Evolutionary conservation across 2,797 vertebrate genomes (phyloP).

Genomic region (Sarcophilus harrisii): DNA sequence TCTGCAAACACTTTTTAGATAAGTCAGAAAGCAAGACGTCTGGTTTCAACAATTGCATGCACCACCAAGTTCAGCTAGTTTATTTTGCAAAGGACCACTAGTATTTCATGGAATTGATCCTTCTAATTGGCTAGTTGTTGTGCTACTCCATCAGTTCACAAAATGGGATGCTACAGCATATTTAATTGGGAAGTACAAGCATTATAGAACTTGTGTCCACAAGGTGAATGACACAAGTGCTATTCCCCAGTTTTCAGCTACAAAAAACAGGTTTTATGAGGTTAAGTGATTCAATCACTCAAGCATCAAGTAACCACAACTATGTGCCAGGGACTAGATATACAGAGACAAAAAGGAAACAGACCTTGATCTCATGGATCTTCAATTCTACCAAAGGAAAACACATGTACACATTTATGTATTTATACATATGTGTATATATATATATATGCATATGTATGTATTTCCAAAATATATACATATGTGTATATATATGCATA

Average conservation of each 20-base stretch:
- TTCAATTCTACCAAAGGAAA: background rate
- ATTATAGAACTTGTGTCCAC: background rate
- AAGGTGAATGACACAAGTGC: background rate
- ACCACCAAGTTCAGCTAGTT: background rate
- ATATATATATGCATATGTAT: too few species aligned
- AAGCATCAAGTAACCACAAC: background rate
- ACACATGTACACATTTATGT: background rate
- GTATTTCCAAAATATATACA: background rate
- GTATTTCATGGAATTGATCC: background rate
- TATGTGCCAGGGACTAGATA: background rate
- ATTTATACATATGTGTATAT: background rate
- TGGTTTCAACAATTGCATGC: background rate
- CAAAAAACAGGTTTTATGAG: background rate
- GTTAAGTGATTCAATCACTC: background rate
- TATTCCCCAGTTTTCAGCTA: background rate
- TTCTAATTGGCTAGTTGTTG: background rate
- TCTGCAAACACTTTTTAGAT: background rate
- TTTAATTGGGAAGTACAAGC: background rate
- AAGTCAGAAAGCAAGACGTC: background rate
- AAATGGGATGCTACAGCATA: background rate
- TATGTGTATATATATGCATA: background rate
- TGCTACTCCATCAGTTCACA: background rate
- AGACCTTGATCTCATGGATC: background rate
- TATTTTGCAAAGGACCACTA: background rate
- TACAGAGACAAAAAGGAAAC: background rate